Base-by-base conservation (phyloP, 2,113 vertebrate genomes). In the Onychostoma macrolepis region DNA sequence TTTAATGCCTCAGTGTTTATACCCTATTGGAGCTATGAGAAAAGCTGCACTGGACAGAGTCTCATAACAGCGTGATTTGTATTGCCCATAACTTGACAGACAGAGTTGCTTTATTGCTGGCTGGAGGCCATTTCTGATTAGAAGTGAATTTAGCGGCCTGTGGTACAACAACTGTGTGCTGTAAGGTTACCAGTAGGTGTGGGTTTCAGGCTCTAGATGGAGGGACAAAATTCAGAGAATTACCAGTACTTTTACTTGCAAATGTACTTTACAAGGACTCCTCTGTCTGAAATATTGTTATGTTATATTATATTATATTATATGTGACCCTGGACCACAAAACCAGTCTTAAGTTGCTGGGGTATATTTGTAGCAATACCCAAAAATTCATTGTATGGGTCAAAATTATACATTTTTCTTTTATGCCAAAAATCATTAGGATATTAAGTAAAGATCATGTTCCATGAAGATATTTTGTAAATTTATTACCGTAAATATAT, bases 91-190 rank as follows among this genome's bases (percentile, higher is more conserved):
- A 86, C 67, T 81, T 79, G 80, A 86, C 76, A 84, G 74, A 83
- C 74, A 53, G 80, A 74, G 65, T 75, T 84, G 80, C 58, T 89
- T 84, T 74, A 80, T 78, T 75, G 69, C 65, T 80, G 69, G 85
- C 88, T 89, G 58, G 58, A 79, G 88, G 85, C 85, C 82, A 75
- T 86, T 86, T 83, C 67, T 86, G 80, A 89, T 89, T 86, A 80
- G 75, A 86, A 53, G 63, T 79, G 45, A 84, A 84, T 88, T 83
- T 88, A 86, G 74, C 58, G 75, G 24, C 3, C 63, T 6, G 50
- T 76, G n/a, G 26, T 10, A 26, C 84, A 83, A 69, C 87, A 36
- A 33, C 63, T 33, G 48, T 50, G 45, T 28, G 63, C 30, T 15
- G 9, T 53, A 26, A 13, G 65, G 19, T 80, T 58, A n/a, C 36